Base-by-base conservation (phyloP, 2,888 invertebrate species). In the Drosophila phalerata region DNA sequence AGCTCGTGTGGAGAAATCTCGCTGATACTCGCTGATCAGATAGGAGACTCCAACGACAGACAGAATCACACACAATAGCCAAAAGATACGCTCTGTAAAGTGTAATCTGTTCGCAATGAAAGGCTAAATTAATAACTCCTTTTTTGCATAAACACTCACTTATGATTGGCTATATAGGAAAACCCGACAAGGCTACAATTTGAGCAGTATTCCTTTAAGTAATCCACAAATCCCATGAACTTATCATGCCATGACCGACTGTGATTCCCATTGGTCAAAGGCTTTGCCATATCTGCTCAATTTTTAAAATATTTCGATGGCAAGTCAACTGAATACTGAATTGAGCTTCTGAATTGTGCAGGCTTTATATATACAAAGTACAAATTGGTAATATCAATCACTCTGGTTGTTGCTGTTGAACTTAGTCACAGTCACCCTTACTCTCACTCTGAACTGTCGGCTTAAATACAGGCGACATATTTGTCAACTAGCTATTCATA, bases 101-200 rank as follows among this genome's bases (percentile, higher is more conserved):
- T 93, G 92, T 30, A 92, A 85, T 30, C 92, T 92, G 15, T 15
- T 15, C 9, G 3, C 11, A 38, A 13, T 22, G 1, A 43, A 52
- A 3, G n/a, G n/a, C n/a, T n/a, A n/a, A n/a, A 2, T 0, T 1
- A 32, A 15, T 30, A 32, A 17, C 2, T 3, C 1, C 3, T 2
- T 9, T n/a, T 1, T 15, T 0, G 13, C 0, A 3, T 1, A 25
- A 6, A 22, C 22, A 34, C 80, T 75, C 64, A 92, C 92, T 86
- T 90, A 28, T 84, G 93, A 89, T 96, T 95, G 38, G 95, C 96
- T 69, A 97, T 94, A 82, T 94, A 96, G 80, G 94, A 94, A 28
- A 95, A 93, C 0, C 96, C 96, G 69, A 96, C 96, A 84, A 96
- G 94, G 0, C 95, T 94, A 61, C 94, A 94, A 85, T 94, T 94